A percentile compares a stretch with the other conserved stretches of the same genome.
phyloP scores from a whole-genome alignment of 2,113 vertebrate genomes.

The Aramus guarauna region DNA sequence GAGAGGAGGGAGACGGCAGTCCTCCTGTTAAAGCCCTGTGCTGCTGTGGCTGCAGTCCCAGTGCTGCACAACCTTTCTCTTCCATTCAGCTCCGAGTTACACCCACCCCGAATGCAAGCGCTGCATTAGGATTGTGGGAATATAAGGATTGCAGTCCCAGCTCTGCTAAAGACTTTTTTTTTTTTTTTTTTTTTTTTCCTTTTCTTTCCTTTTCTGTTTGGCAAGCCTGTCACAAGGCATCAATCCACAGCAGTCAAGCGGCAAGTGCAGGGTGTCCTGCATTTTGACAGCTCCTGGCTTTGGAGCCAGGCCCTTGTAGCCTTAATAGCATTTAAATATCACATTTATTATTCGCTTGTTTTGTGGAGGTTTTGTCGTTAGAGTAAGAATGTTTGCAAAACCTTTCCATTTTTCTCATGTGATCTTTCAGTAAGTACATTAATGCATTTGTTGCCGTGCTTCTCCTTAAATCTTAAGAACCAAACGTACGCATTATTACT shows the following conservation, averaged over 20 bases:
- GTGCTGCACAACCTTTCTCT: background rate
- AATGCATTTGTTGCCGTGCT: background rate
- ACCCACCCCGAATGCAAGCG: background rate
- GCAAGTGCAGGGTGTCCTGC: background rate
- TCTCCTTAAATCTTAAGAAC: background rate
- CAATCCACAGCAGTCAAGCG: background rate
- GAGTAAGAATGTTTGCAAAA: background rate
- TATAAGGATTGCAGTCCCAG: background rate
- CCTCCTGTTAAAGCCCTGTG: background rate
- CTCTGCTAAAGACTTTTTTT: background rate
- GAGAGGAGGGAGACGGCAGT: background rate
- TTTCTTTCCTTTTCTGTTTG: background rate
- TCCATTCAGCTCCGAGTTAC: background rate
- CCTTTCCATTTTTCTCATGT: background rate
- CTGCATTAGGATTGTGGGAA: background rate
- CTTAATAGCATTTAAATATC: background rate
- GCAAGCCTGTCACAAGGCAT: background rate
- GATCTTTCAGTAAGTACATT: background rate
- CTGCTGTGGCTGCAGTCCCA: background rate
- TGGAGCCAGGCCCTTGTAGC: background rate
- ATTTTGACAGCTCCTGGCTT: background rate
- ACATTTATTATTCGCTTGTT: background rate
- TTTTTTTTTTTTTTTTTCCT: background rate
- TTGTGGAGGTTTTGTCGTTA: background rate
- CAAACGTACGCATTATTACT: background rate